These are phyloP conservation scores for Channa striata DNA, from an alignment of 2,797 vertebrate species.

Conservation along the genomic window DNA sequence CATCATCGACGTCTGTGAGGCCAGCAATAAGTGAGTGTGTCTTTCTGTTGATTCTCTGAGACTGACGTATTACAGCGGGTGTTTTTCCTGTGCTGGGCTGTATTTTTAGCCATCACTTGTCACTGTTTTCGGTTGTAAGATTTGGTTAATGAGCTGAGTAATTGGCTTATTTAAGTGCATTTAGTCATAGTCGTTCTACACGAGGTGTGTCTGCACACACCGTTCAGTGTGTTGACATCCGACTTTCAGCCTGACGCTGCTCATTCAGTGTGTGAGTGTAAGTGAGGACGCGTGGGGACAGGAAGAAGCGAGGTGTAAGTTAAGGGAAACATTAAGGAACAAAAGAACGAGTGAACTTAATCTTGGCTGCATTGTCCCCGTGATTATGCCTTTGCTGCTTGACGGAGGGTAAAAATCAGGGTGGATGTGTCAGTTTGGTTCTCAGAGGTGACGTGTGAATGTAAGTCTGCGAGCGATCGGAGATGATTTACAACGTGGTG, in stretches of 20 bases:
- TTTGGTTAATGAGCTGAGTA: slow-evolving; percentile 30
- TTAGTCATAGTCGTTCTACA: slow-evolving; percentile 2
- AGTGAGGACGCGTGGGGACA: slow-evolving; percentile 17
- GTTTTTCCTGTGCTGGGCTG: background rate
- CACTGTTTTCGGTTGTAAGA: slow-evolving; percentile 25
- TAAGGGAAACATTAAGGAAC: slow-evolving; percentile 5
- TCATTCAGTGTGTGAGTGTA: slow-evolving; percentile 1
- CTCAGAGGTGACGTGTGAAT: slow-evolving; percentile 7
- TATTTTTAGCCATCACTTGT: background rate
- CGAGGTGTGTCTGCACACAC: slow-evolving; percentile 32
- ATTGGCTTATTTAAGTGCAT: slow-evolving; percentile 16
- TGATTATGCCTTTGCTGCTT: background rate
- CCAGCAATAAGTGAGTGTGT: slow-evolving; percentile 91
- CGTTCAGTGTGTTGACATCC: slow-evolving; percentile 1
- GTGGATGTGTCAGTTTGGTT: background rate
- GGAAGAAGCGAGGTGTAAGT: background rate
- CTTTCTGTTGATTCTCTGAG: background rate
- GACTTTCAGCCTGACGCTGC: slow-evolving; percentile 10
- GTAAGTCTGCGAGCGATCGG: background rate
- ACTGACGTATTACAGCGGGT: background rate
- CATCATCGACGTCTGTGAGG: slow-evolving; percentile 92
- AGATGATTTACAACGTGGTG: slow-evolving; percentile 8
- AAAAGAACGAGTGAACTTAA: slow-evolving; percentile 14
- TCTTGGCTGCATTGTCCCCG: slow-evolving; percentile 2
- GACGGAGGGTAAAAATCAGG: background rate